These are phyloP conservation scores for Rhinoderma darwinii DNA, from an alignment of 2,113 vertebrate species.

Conservation along the genomic window DNA sequence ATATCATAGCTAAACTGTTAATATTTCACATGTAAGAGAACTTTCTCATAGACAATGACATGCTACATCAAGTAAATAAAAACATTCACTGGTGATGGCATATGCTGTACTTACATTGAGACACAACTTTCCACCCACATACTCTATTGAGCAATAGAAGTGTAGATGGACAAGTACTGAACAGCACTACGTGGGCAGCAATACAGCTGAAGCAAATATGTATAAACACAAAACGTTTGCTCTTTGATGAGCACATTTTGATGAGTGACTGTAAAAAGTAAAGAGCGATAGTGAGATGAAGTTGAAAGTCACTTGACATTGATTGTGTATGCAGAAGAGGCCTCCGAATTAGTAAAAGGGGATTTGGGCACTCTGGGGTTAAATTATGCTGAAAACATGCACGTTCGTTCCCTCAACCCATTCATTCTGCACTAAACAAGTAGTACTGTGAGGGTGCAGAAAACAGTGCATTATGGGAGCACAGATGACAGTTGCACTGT, in stretches of 20 bases:
- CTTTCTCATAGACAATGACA: background rate
- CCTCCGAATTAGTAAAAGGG: background rate
- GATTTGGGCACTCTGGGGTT: background rate
- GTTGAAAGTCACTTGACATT: background rate
- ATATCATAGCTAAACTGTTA: background rate
- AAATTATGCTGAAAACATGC: background rate
- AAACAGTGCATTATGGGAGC: background rate
- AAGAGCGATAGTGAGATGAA: background rate
- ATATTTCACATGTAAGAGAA: background rate
- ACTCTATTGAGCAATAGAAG: slow-evolving; percentile 2
- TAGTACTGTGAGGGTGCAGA: background rate
- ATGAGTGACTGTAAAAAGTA: slow-evolving; percentile 20
- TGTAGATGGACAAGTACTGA: background rate
- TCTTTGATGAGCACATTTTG: background rate
- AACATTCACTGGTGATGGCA: background rate
- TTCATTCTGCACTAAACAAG: too few relatives aligned
- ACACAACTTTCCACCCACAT: slow-evolving; percentile 14
- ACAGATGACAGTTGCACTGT: background rate
- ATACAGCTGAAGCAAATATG: background rate
- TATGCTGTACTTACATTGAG: background rate
- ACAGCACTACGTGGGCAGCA: background rate
- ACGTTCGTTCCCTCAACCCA: too few relatives aligned
- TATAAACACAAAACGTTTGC: background rate
- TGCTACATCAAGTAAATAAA: background rate
- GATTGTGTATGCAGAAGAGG: background rate